Conservation (phyloP, 2,888 invertebrate species). For the Tholera decimalis region DNA sequence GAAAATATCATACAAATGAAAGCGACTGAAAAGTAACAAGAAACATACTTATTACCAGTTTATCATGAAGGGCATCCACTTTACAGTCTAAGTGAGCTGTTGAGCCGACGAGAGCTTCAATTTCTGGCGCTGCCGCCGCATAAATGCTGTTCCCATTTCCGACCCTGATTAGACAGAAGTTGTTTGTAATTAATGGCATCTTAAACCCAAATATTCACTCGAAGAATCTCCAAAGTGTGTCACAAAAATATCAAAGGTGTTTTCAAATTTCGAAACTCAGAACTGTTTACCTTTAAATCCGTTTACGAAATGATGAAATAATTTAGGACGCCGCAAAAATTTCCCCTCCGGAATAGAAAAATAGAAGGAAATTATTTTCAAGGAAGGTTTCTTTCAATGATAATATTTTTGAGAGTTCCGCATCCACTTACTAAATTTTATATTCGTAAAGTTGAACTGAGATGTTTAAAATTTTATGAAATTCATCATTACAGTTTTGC, state of each 20-base stretch:
- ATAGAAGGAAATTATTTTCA: conserved; percentile 46
- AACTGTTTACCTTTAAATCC: conserved; percentile 49
- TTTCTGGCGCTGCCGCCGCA: conserved; percentile 86
- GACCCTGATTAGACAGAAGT: conserved; percentile 69
- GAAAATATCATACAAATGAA: conserved; percentile 20
- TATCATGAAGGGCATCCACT: conserved; percentile 88
- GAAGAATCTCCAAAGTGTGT: conserved; percentile 31
- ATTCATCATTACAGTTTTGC: conserved; percentile 45
- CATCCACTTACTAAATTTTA: conserved; percentile 42
- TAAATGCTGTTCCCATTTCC: conserved; percentile 85
- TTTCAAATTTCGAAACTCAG: conserved; percentile 43
- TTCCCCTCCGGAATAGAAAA: conserved; percentile 35
- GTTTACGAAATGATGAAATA: conserved; percentile 50
- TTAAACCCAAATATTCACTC: conserved; percentile 26
- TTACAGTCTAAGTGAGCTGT: conserved; percentile 88
- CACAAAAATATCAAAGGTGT: conserved; percentile 44
- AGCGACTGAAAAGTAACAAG: conserved; percentile 50
- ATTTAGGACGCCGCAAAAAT: conserved; percentile 49
- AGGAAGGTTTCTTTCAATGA: conserved; percentile 53
- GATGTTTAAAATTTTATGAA: conserved; percentile 41
- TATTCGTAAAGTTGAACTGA: conserved; percentile 49
- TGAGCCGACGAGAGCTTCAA: conserved; percentile 87
- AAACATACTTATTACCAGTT: conserved; percentile 86
- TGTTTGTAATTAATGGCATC: conserved; percentile 37
- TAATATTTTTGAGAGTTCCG: conserved; percentile 50